Conservation (phyloP, 2,113 vertebrate species). For the Riparia riparia region DNA sequence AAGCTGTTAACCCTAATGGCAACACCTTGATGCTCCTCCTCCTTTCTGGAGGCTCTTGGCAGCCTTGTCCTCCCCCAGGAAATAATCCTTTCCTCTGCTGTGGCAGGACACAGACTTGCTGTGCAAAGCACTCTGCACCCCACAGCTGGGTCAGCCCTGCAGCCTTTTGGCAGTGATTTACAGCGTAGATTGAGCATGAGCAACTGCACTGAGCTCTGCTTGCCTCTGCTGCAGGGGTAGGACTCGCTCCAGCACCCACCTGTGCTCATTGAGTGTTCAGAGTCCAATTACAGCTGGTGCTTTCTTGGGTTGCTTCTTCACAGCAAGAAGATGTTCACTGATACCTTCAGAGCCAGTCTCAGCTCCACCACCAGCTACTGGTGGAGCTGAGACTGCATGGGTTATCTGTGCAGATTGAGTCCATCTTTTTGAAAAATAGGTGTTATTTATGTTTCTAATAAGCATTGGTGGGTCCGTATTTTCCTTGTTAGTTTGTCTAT, state of each 20-base stretch:
- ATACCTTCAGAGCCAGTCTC: background rate
- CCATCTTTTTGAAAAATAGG: background rate
- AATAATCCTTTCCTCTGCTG: background rate
- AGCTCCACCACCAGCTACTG: background rate
- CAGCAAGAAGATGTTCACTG: background rate
- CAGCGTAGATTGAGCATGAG: rapidly evolving
- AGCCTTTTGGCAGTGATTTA: conserved; percentile 7
- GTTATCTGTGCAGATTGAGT: background rate
- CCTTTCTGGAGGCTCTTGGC: background rate
- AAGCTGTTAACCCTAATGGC: conserved; percentile 64
- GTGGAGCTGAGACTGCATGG: background rate
- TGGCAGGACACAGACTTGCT: background rate
- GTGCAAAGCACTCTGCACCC: background rate
- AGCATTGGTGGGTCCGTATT: background rate
- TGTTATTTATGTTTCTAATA: background rate
- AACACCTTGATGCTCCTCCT: conserved; percentile 6
- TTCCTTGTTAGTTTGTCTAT: background rate
- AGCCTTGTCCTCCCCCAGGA: background rate
- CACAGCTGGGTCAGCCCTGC: background rate
- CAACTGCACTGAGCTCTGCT: background rate
- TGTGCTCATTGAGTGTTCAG: background rate
- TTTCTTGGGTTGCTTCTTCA: background rate
- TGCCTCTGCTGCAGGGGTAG: background rate
- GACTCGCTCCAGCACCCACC: background rate
- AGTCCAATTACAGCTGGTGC: background rate